Evolutionary conservation across 2,888 invertebrate genomes (phyloP).

Genomic region (Brachyptera putata): DNA sequence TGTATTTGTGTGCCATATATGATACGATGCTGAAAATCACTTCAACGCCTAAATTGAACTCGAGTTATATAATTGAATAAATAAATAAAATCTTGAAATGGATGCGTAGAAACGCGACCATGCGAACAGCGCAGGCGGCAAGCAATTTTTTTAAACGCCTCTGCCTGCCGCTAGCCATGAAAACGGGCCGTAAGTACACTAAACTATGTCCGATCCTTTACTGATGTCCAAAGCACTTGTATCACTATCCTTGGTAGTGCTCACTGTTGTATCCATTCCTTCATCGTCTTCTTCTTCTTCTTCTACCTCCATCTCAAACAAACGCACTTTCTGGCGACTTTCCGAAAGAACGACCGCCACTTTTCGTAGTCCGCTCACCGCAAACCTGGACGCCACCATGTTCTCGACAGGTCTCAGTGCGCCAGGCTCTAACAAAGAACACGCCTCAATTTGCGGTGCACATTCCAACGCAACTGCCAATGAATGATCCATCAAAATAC

Average conservation of each 20-base stretch:
- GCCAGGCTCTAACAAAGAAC: slow-evolving; percentile 33
- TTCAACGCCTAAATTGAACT: too few species aligned
- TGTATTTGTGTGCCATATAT: too few species aligned
- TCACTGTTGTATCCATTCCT: slow-evolving; percentile 45
- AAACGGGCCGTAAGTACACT: too few species aligned
- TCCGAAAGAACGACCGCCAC: slow-evolving; percentile 82
- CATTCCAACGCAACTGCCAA: slow-evolving; percentile 43
- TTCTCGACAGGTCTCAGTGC: slow-evolving; percentile 58
- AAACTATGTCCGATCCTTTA: slow-evolving; percentile 8
- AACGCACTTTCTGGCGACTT: slow-evolving; percentile 70
- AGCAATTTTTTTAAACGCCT: too few species aligned
- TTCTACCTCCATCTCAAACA: slow-evolving; percentile 91
- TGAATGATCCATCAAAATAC: slow-evolving; percentile 28
- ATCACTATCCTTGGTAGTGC: slow-evolving; percentile 38
- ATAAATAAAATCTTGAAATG: too few species aligned
- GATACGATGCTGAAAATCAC: too few species aligned
- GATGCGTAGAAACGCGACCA: too few species aligned
- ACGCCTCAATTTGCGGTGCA: slow-evolving; percentile 41
- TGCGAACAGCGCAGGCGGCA: too few species aligned
- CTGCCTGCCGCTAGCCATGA: too few species aligned
- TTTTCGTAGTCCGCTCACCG: slow-evolving; percentile 80
- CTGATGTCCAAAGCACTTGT: slow-evolving; percentile 24
- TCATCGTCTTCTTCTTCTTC: slow-evolving; percentile 87
- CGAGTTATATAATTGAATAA: too few species aligned
- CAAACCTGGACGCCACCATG: slow-evolving; percentile 62